A percentile compares a stretch with the other conserved stretches of the same genome.
These are phyloP conservation scores for Orchestes rusci DNA, from an alignment of 2,888 invertebrate genomes.

Conservation along the genomic window DNA sequence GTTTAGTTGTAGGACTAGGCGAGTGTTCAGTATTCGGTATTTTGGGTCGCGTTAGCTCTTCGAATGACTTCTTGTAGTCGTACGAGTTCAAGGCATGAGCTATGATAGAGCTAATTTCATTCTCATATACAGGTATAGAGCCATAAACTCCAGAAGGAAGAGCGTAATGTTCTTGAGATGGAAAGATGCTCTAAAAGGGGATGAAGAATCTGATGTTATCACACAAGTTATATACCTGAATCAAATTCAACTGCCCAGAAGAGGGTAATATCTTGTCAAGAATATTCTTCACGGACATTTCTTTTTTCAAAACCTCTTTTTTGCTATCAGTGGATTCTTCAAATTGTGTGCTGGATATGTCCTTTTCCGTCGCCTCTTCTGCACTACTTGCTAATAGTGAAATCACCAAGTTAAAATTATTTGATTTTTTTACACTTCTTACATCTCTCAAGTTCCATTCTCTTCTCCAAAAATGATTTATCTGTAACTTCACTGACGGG, in stretches of 20 bases:
- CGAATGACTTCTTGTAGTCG: constrained; percentile 61
- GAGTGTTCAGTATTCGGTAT: constrained; percentile 36
- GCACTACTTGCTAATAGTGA: too few relatives aligned
- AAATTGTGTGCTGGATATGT: constrained; percentile 1
- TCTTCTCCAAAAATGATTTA: constrained; percentile 17
- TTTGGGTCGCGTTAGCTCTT: constrained; percentile 40
- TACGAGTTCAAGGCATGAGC: constrained; percentile 70
- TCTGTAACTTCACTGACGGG: constrained; percentile 24
- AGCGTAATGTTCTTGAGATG: constrained; percentile 62
- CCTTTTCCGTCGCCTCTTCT: background rate
- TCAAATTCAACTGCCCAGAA: constrained; percentile 41
- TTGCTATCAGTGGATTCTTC: constrained; percentile 35
- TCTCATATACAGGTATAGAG: constrained; percentile 71
- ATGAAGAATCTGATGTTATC: too few relatives aligned
- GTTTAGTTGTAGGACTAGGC: constrained; percentile 47
- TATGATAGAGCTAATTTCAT: constrained; percentile 77
- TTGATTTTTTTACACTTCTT: too few relatives aligned
- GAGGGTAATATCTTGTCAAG: constrained; percentile 61
- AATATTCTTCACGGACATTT: constrained; percentile 59
- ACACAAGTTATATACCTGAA: constrained; percentile 44
- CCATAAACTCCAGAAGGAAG: constrained; percentile 52
- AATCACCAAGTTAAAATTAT: too few relatives aligned
- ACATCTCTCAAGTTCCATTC: constrained; percentile 1
- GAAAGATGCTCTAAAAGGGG: constrained; percentile 54
- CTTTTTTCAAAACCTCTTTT: constrained; percentile 51